Base-by-base conservation (phyloP, 2,113 vertebrate genomes). In the Prietella phreatophila region DNA sequence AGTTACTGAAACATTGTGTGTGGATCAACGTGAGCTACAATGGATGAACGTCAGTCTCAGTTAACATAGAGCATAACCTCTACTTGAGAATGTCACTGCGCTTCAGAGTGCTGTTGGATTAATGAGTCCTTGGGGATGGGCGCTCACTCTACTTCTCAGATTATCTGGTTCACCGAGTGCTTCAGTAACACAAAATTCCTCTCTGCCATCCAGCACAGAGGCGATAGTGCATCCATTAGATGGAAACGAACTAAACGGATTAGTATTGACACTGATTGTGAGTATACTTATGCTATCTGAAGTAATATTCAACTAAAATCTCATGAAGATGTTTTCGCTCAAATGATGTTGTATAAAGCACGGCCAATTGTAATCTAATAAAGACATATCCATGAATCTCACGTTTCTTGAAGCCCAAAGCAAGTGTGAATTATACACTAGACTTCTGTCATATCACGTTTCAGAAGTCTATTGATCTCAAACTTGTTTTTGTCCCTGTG, bases 101-200 rank as follows among this genome's bases (percentile, higher is more conserved):
- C 83, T 90, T 92, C 85, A 90, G 88, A 87, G 47, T 85, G 67
- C 76, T 83, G 67, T 61, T 86, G 86, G 83, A 82, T 90, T 91
- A 91, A 91, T 91, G 88, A 89, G 90, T 88, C 90, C 87, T 88
- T 85, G 69, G 85, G 89, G 89, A 87, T 76, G 86, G 82, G 73
- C 63, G 76, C 58, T 89, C 81, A 86, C 78, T 82, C 84, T 89
- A 82, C 86, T 82, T 88, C 89, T 81, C 84, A 80, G 85, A 92
- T 90, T 89, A 90, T 89, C 60, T 69, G 89, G 86, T 91, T 86
- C 87, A 86, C 42, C 87, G 87, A 89, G 85, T 87, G 88, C 85
- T 82, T 90, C 89, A 80, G 83, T 80, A 82, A 86, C 84, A 80
- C 71, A 85, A 90, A 69, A 53, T 69, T 67, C 55, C 60, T 76